These are phyloP conservation scores for Rhopalosiphum padi DNA, from an alignment of 1,140 invertebrate genomes.

Conservation along the genomic window DNA sequence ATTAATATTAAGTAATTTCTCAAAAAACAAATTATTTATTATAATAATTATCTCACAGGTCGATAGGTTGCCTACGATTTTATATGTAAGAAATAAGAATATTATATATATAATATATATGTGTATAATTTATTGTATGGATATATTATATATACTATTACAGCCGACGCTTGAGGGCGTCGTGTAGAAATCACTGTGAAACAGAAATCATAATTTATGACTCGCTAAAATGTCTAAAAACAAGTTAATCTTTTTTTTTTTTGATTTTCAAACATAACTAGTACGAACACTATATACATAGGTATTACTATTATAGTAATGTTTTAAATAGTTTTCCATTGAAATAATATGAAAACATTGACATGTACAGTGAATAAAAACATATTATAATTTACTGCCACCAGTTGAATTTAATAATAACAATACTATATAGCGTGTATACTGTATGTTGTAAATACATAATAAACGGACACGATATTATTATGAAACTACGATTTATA, in stretches of 20 bases:
- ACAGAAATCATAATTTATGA: slow-evolving; percentile 45
- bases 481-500: not conserved
- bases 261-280: not conserved
- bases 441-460: not conserved
- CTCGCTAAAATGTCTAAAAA: slow-evolving; percentile 34
- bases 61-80: not conserved
- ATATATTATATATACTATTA: not conserved
- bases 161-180: not conserved
- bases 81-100: not conserved
- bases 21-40: not conserved
- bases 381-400: not conserved
- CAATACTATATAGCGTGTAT: not conserved
- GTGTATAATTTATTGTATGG: not conserved
- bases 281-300: not conserved
- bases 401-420: not conserved
- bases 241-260: slow-evolving; percentile 28
- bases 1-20: not conserved
- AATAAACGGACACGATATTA: not conserved
- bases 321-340: not conserved
- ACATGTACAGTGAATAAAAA: not conserved
- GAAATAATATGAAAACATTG: not conserved
- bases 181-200: slow-evolving; percentile 9
- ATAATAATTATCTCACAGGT: not conserved
- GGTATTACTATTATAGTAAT: not conserved
- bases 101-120: not conserved